Evolutionary conservation across 2,113 vertebrate species (phyloP), one percentile per base, ranked within the genome.

Genomic region (Ageneiosus marmoratus): DNA sequence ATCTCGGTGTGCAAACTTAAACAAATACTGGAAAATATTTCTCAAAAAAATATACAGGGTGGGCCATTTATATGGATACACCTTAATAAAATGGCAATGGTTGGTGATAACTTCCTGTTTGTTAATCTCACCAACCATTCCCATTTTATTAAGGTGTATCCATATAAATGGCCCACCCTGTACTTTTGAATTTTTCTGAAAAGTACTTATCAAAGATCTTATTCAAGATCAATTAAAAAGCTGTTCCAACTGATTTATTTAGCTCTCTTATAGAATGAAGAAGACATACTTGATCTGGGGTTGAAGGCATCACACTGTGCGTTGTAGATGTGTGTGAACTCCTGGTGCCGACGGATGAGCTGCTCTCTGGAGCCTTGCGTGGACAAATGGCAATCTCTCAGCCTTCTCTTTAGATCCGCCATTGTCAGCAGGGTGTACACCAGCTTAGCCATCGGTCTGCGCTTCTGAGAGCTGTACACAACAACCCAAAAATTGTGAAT

Each of bases 361-460:
- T 96, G 96, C 1, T 97, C 95, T 50, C 96, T 94, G 50, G 82
- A 92, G 4, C 98, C 98, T 0, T 93, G 94, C 53, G 88, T 29
- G 0, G 96, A 95, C 20, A 99, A 93, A 0, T 96, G 94, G 0
- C 93, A 91, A 0, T 96, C 93, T 88, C 93, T 96, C 5, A 99
- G 91, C 80, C 91, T 96, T 88, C 91, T 97, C 92, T 90, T 96
- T 88, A 99, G 89, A 15, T 98, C 97, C 0, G 94, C 93, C 9
- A 95, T 90, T 1, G 96, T 95, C 50, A 99, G 95, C 58, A 99
- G 91, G 88, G 94, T 95, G 91, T 99, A 99, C 24, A 99, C 96
- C 0, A 96, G 89, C 90, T 99, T 99, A 5, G 94, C 87, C 92
- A 98, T 89, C 0, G 92, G 92, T 83, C 94, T 96, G 88, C 95